Base-by-base conservation (phyloP, 1,140 invertebrate species). In the Lucilia sericata region DNA sequence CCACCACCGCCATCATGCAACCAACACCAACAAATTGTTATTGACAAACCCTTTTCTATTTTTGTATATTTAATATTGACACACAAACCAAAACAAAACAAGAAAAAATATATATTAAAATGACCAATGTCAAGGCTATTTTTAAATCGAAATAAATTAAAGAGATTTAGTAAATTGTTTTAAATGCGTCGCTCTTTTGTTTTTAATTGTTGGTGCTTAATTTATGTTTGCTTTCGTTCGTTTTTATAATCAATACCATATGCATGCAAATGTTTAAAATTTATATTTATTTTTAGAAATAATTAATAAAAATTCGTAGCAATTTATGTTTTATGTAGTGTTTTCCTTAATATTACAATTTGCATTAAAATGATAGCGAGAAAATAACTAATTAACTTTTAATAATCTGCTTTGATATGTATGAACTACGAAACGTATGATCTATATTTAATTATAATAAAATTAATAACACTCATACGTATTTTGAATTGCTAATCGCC, bases 11-110 rank as follows among this genome's bases (percentile, higher is more conserved):
- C 19, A 21, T 2, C 65, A 70, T 30, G 25, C 25, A 30, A 30
- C 25, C 3, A 70, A n/a, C 65, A 21, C 65, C 21, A 70, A 9
- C 65, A 25, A 9, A 0, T 70, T 70, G 19, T 70, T n/a, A 70
- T 19, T 70, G 65, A 70, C 65, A 70, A 70, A 70, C 65, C 65
- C 19, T 70, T 70, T 70, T 70, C 65, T 70, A 70, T 21, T 19
- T 25, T 70, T 25, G 5, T 13, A 55, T 5, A 42, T 42, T 10
- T 42, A 42, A 42, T 42, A 14, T 55, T 55, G 51, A 17, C 51
- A 25, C 2, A 70, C 25, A 30, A 30, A 30, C 25, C 25, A 70
- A 70, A 70, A 70, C 21, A 70, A 21, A 70, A 60, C 4, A 17
- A 21, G 2, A 70, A 70, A 19, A 25, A 70, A 25, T 25, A 70